These are phyloP conservation scores for Grammomys surdaster DNA, from an alignment of 2,113 vertebrate genomes.

Conservation along the genomic window DNA sequence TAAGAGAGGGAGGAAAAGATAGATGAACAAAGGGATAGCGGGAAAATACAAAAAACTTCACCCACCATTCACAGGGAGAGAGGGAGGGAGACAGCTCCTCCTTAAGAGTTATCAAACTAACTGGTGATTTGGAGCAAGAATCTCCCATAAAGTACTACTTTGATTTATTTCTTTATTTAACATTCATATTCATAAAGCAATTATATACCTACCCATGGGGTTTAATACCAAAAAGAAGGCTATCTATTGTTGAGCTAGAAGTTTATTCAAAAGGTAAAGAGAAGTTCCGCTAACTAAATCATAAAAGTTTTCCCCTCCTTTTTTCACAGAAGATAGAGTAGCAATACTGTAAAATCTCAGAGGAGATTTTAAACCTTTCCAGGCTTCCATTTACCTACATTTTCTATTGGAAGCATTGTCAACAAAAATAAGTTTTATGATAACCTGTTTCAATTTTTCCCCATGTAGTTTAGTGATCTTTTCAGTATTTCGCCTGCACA, in stretches of 20 bases:
- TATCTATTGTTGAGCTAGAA: background rate
- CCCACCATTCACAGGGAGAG: too few relatives aligned
- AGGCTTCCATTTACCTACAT: background rate
- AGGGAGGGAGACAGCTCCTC: background rate
- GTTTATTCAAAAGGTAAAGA: conserved; percentile 2
- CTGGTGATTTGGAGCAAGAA: background rate
- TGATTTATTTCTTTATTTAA: conserved; percentile 33
- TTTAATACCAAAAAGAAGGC: background rate
- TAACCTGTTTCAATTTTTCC: background rate
- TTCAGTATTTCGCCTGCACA: background rate
- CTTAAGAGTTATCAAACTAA: background rate
- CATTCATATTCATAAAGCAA: background rate
- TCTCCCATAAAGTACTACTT: background rate
- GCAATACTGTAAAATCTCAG: background rate
- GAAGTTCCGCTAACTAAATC: background rate
- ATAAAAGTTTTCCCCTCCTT: background rate
- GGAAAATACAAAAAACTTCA: background rate
- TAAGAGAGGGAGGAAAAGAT: background rate
- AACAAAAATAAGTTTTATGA: conserved; percentile 10
- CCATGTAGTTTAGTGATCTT: background rate
- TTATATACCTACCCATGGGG: background rate
- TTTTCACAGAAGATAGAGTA: background rate
- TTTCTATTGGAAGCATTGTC: background rate
- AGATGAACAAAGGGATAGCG: too few relatives aligned
- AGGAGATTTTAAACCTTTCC: background rate